Conservation (phyloP, 1,140 invertebrate genomes). For the Eueides isabella region DNA sequence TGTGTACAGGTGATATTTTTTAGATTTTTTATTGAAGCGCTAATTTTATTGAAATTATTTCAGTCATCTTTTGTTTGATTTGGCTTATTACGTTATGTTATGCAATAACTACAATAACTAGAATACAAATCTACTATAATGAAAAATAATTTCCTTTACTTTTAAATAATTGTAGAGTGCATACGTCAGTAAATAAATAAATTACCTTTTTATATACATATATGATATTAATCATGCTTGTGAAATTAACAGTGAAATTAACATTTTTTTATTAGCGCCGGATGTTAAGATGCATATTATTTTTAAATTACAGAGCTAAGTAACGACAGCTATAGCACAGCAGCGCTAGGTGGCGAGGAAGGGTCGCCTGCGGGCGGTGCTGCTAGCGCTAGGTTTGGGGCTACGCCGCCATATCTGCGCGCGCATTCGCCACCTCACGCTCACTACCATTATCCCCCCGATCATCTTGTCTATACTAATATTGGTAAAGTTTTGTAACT, state of each 20-base stretch:
- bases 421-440: constrained; percentile 89
- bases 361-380: constrained; percentile 87
- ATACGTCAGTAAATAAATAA: no score
- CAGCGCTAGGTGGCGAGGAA: constrained; percentile 90
- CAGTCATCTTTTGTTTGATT: not conserved
- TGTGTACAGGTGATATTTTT: no score
- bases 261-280: no score
- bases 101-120: no score
- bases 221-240: no score
- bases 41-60: not conserved
- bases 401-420: constrained; percentile 90
- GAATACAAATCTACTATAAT: no score
- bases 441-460: constrained; percentile 88
- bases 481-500: constrained; percentile 82
- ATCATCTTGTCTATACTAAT: constrained; percentile 90
- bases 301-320: constrained; percentile 86
- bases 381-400: constrained; percentile 82
- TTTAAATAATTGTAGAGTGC: no score
- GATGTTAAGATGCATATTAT: not conserved
- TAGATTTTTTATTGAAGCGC: no score
- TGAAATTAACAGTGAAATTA: no score
- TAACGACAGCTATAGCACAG: constrained; percentile 94
- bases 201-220: no score
- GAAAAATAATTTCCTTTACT: no score
- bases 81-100: not conserved